phyloP scores from a whole-genome alignment of 2,888 invertebrate genomes.

The Cephonodes hylas region DNA sequence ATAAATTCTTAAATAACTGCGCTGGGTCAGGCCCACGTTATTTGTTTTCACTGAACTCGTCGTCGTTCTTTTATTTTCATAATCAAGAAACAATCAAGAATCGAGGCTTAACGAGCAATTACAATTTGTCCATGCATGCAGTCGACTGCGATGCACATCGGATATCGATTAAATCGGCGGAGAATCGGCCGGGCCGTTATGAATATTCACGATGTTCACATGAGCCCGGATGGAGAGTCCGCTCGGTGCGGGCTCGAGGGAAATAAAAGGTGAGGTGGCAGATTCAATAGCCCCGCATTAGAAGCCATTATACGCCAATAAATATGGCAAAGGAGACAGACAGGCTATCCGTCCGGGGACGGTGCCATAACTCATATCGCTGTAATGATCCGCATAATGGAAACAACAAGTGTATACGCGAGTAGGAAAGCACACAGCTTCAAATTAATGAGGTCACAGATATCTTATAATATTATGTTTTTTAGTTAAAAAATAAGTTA shows the following conservation, averaged over 20 bases:
- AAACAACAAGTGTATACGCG: background rate
- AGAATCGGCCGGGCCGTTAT: slow-evolving; percentile 56
- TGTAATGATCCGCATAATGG: slow-evolving; percentile 53
- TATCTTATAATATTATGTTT: background rate
- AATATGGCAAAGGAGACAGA: slow-evolving; percentile 73
- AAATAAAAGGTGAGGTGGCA: slow-evolving; percentile 74
- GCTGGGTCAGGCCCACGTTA: slow-evolving; percentile 28
- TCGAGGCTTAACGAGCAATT: slow-evolving; percentile 76
- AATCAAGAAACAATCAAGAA: slow-evolving; percentile 74
- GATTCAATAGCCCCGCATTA: slow-evolving; percentile 79
- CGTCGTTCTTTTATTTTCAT: slow-evolving; percentile 61
- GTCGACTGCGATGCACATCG: slow-evolving; percentile 44
- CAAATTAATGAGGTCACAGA: background rate
- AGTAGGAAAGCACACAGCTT: background rate
- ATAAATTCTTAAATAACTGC: background rate
- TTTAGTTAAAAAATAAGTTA: background rate
- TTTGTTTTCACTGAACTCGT: slow-evolving; percentile 29
- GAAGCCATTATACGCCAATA: slow-evolving; percentile 78
- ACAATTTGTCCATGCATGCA: slow-evolving; percentile 62
- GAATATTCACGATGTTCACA: slow-evolving; percentile 77
- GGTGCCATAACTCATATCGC: slow-evolving; percentile 65
- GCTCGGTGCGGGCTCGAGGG: slow-evolving; percentile 46
- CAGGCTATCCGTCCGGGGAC: slow-evolving; percentile 61
- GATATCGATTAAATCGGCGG: slow-evolving; percentile 71
- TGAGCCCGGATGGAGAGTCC: slow-evolving; percentile 42